Percentiles rank a stretch among this genome's conserved stretches.
Evolutionary conservation across 2,888 invertebrate species (phyloP).

Genomic region (Yponomeuta evonymella): DNA sequence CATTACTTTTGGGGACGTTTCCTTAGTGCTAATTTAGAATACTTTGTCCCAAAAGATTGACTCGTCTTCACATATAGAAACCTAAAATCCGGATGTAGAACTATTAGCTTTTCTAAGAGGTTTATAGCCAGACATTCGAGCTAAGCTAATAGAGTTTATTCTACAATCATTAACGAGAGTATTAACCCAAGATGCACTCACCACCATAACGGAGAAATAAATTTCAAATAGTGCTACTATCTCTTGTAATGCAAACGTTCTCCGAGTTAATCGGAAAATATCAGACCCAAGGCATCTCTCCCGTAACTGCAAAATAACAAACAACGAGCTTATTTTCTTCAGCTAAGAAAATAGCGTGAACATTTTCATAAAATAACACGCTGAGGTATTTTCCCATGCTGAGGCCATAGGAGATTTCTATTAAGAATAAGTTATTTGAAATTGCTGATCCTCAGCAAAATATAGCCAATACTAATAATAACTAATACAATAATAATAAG

Average conservation of each 20-base stretch:
- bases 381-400: not conserved
- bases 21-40: too few relatives aligned
- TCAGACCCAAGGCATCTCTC: conserved; percentile 26
- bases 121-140: too few relatives aligned
- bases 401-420: not conserved
- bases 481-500: too few relatives aligned
- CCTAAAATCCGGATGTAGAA: too few relatives aligned
- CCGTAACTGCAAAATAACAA: conserved; percentile 13
- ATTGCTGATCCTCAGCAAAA: too few relatives aligned
- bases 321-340: conserved; percentile 13
- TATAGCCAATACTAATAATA: too few relatives aligned
- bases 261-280: conserved; percentile 59
- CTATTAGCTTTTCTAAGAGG: too few relatives aligned
- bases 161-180: conserved; percentile 32
- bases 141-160: not conserved
- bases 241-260: conserved; percentile 56
- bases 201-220: conserved; percentile 59
- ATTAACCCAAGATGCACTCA: conserved; percentile 51
- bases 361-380: conserved; percentile 1
- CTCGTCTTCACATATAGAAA: too few relatives aligned
- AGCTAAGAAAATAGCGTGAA: conserved; percentile 3
- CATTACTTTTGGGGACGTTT: too few relatives aligned
- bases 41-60: too few relatives aligned
- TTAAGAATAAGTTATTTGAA: not conserved
- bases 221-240: conserved; percentile 60